Percentiles rank a stretch among this genome's conserved stretches.
phyloP scores from a whole-genome alignment of 2,888 invertebrate genomes.

The Drepanosiphum platanoidis region DNA sequence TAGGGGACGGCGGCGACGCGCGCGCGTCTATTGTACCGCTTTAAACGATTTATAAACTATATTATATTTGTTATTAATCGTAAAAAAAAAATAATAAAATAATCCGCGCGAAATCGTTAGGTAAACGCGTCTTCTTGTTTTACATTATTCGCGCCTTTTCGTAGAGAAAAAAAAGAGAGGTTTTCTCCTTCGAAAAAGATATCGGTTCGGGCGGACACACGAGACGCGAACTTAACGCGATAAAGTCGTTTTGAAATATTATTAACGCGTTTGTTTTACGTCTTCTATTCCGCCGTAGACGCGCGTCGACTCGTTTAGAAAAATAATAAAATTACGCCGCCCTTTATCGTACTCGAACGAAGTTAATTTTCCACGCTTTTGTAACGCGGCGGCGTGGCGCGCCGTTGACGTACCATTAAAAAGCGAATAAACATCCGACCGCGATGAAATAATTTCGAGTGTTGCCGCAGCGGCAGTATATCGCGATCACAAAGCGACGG shows the following conservation, averaged over 20 bases:
- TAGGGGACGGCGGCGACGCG: not conserved
- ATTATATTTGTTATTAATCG: not conserved
- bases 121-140: not conserved
- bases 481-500: not conserved
- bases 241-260: not conserved
- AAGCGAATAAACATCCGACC: not conserved
- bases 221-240: not conserved
- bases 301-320: no score
- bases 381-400: no score
- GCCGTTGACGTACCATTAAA: no score
- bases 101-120: not conserved
- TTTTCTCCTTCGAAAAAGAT: no score
- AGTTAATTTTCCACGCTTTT: no score
- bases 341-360: no score
- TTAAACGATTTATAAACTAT: not conserved
- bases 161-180: not conserved
- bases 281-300: no score
- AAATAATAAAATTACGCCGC: no score
- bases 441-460: not conserved
- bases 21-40: no score
- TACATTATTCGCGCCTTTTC: not conserved
- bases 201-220: not conserved
- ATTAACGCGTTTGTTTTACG: no score
- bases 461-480: not conserved
- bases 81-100: not conserved